Evolutionary conservation across 2,888 invertebrate genomes (phyloP).

Genomic region (Suillia variegata): DNA sequence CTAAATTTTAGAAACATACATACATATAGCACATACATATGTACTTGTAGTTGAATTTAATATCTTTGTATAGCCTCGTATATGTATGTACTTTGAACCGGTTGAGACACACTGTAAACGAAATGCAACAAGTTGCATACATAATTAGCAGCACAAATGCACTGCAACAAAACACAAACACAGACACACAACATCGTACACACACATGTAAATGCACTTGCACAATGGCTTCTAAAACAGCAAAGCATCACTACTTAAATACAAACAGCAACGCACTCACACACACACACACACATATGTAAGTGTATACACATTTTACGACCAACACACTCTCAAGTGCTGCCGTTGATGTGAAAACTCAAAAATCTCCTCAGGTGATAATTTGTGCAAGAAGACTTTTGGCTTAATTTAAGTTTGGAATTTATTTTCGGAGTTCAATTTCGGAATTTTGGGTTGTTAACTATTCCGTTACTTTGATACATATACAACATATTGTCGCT

Average conservation of each 20-base stretch:
- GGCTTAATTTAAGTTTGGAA: conserved; percentile 48
- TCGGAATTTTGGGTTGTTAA: no score
- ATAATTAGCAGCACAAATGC: conserved; percentile 38
- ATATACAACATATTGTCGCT: no score
- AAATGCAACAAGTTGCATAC: conserved; percentile 50
- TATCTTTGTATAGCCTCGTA: no score
- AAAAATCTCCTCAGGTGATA: conserved; percentile 50
- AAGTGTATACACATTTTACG: no score
- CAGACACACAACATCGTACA: conserved; percentile 18
- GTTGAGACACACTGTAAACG: conserved; percentile 18
- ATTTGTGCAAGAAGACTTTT: conserved; percentile 43
- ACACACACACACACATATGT: conserved; percentile 17
- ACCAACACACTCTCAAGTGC: background rate
- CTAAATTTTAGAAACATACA: no score
- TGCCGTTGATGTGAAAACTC: conserved; percentile 42
- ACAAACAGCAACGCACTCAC: conserved; percentile 26
- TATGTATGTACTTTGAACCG: no score
- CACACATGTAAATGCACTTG: conserved; percentile 13
- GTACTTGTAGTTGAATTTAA: background rate
- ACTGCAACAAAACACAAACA: conserved; percentile 24
- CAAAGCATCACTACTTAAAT: conserved; percentile 23
- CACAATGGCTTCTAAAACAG: background rate
- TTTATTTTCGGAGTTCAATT: no score
- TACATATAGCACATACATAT: background rate
- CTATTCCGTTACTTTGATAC: conserved; percentile 15